Conservation (phyloP, 2,113 vertebrate genomes). For the Azemiops feae region DNA sequence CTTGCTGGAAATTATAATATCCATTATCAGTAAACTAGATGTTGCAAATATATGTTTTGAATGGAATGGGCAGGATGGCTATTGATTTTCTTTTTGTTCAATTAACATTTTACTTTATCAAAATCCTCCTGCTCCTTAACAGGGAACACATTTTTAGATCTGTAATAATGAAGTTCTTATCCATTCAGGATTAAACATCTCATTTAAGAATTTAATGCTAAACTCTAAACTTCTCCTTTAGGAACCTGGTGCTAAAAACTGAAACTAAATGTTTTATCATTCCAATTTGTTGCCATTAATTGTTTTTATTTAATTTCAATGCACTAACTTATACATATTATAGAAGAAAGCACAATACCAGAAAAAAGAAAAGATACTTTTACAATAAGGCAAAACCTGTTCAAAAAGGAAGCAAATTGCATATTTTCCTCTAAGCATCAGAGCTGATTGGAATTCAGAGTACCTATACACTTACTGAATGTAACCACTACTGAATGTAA, state of each 20-base stretch:
- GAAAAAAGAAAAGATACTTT: neutral
- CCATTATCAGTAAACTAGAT: neutral
- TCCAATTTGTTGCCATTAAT: neutral
- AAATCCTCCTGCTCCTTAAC: neutral
- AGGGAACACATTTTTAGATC: neutral
- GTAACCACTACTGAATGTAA: neutral
- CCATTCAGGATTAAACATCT: too few relatives aligned
- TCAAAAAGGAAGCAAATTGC: neutral
- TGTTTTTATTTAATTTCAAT: neutral
- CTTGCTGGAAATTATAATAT: neutral
- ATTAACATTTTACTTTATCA: neutral
- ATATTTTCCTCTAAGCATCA: neutral
- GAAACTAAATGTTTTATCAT: neutral
- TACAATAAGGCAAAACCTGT: neutral
- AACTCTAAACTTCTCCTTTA: neutral
- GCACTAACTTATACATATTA: neutral
- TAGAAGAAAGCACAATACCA: neutral
- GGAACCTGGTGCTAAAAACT: neutral
- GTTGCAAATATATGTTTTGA: neutral
- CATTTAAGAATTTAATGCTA: neutral
- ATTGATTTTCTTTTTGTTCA: too few relatives aligned
- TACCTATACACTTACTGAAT: neutral
- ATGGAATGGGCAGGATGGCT: too few relatives aligned
- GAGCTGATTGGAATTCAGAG: neutral
- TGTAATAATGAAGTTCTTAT: neutral